Evolutionary conservation across 2,797 vertebrate species (phyloP), one percentile per base, ranked within the genome.

Genomic region (Gallinago nigripennis): DNA sequence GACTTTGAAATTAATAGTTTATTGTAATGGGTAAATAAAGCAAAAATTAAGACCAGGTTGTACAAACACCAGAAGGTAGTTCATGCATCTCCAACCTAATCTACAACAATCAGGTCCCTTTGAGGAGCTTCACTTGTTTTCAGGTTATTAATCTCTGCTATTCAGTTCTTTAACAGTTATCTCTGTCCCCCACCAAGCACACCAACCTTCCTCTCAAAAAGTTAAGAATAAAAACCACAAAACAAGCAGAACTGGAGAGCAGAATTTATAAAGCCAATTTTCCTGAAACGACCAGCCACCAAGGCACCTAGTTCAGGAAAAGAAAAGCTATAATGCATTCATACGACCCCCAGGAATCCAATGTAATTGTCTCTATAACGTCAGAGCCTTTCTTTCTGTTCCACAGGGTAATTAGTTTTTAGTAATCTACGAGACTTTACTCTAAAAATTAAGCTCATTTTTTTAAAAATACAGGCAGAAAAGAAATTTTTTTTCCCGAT

Each of bases 311-410:
- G 11, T 28, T 68, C 53, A 35, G 46, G 19, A 63, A 48, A 27
- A 79, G 24, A 30, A 68, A 68, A 54, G 16, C 17, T 37, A 24
- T 70, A 64, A 35, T 2, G 3, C 4, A 16, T 43, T 71, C 31
- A 19, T 3, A n/a, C 2, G 2, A 54, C 33, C 31, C 23, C 45
- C 24, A 64, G 23, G 16, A 81, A 75, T 5, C 25, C 69, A 56
- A 8, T 0, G 0, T 6, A 20, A 65, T 12, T 11, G 21, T 2
- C 41, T 18, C 54, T 18, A 4, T 10, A 24, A 56, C 1, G 0
- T 9, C 57, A 80, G 48, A 70, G 23, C 21, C 48, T 17, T 39
- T 21, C 64, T 18, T 46, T 57, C 48, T 56, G 7, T 21, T 75
- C 58, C 48, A 77, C 28, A 70, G 15, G 15, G 21, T 25, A 25